Evolutionary conservation across 2,888 invertebrate species (phyloP).

Genomic region (Ptychoptera contaminata): DNA sequence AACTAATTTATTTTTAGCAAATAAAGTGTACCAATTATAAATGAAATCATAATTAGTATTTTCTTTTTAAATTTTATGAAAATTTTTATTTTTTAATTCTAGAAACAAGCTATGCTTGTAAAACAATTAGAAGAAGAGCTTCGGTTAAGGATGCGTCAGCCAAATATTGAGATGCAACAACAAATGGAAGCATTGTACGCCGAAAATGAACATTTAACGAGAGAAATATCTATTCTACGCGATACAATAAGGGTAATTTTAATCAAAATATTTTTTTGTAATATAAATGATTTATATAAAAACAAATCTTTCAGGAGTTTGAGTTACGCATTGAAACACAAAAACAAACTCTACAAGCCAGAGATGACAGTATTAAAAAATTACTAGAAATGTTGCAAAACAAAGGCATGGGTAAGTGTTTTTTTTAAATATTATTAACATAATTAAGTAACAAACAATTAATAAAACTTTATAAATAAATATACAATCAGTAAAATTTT

Average conservation of each 20-base stretch:
- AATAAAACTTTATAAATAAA: no score
- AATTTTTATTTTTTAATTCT: constrained; percentile 24
- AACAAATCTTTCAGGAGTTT: constrained; percentile 51
- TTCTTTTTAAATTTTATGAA: background rate
- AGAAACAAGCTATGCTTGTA: constrained; percentile 94
- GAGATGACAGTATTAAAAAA: constrained; percentile 97
- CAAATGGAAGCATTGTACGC: constrained; percentile 84
- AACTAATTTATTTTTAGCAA: no score
- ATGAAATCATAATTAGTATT: background rate
- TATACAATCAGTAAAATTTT: no score
- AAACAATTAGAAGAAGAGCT: constrained; percentile 87
- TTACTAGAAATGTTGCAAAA: constrained; percentile 96
- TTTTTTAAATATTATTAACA: no score
- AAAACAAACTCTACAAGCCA: constrained; percentile 89
- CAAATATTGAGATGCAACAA: constrained; percentile 80
- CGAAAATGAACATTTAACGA: constrained; percentile 86
- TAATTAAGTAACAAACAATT: no score
- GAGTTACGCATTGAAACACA: constrained; percentile 95
- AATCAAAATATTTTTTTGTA: background rate
- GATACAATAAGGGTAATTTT: constrained; percentile 88
- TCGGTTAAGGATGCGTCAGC: constrained; percentile 72
- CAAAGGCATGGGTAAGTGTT: constrained; percentile 80
- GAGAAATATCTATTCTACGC: constrained; percentile 81
- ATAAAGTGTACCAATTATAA: no score
- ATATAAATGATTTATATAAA: background rate